Evolutionary conservation across 2,888 invertebrate genomes (phyloP), one percentile per base, ranked within the genome.

Genomic region (Brachyopa scutellaris): DNA sequence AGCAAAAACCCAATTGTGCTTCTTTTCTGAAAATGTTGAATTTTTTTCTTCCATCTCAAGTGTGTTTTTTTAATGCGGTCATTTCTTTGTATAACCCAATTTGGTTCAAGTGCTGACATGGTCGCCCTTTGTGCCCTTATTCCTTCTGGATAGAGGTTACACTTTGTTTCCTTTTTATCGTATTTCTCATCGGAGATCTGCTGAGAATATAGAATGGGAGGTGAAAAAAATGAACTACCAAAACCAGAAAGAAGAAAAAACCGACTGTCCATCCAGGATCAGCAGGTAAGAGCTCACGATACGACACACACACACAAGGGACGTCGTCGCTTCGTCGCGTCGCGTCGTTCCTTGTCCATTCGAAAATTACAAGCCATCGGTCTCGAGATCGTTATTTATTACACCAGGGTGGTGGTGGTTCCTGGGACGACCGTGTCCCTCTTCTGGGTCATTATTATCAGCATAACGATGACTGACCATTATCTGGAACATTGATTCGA

Each of bases 401-500:
- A 42, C 80, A 70, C 53, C 36, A 61, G 59, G 59, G 59, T 45
- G 62, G 57, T 45, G 62, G 57, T 36, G 31, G 51, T 57, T 15
- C 45, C 49, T 7, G 47, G 19, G 47, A 51, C 57, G 40, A 45
- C 29, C 36, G 45, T 55, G 36, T 19, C 61, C 38, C 33, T 45
- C 36, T 36, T 70, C 59, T 76, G 80, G 80, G 80, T 82, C 80
- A 82, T 82, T 82, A 82, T 82, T 82, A 82, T 82, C 80, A 77
- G 80, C 77, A 82, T 64, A 82, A 82, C 80, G 80, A 82, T 77
- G 80, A 70, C 80, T 82, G 80, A 77, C 80, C 80, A 82, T 82
- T 82, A 82, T 82, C 80, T 77, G 80, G 77, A 82, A 82, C 80
- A 82, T 82, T 77, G 80, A 82, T 82, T 82, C 80, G 80, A 82